Base-by-base conservation (phyloP, 2,113 vertebrate species). In the Alexandromys fortis region DNA sequence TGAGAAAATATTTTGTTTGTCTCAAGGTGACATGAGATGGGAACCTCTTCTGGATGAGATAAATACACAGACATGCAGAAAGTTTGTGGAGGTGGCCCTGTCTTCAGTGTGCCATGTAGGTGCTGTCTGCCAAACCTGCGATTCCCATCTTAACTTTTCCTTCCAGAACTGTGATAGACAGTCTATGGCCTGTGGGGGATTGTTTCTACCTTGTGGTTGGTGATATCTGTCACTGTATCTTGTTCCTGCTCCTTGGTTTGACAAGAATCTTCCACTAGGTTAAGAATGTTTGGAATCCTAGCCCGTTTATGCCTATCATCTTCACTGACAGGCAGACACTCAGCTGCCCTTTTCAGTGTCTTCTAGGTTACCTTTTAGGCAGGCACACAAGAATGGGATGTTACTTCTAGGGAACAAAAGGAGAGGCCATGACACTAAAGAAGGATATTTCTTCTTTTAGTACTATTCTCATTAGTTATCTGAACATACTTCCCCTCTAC, bases 221-320 rank as follows among this genome's bases (percentile, higher is more conserved):
- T 85, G 88, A 77, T 92, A 92, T 65, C 88, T 97, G 97, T 95
- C 97, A 96, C 0, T 86, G 67, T 77, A 47, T 92, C 90, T 90
- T 97, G 88, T 86, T 97, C 78, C n/a, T 63, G 35, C 82, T 95
- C 77, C 61, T 86, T 79, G 63, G 24, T 49, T 96, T 98, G 97
- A 96, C 97, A 97, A 91, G 73, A 95, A 91, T 86, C 65, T 49
- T 86, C 86, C 73, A 58, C 86, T 73, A 78, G 92, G 90, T 86
- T 96, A 90, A 94, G 38, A 88, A 89, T 92, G 93, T 35, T 42
- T 89, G 49, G 77, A 42, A 95, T 89, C 63, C 82, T 52, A 28
- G 55, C 77, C 42, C 47, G 67, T 92, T 97, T 77, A 86, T 92
- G 92, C 76, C 89, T 96, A 77, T 96, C 97, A 97, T 38, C 73